Percentiles rank a stretch among this genome's conserved stretches.
These are phyloP conservation scores for Lithobates sylvaticus DNA, from an alignment of 2,797 vertebrate species.

Conservation along the genomic window DNA sequence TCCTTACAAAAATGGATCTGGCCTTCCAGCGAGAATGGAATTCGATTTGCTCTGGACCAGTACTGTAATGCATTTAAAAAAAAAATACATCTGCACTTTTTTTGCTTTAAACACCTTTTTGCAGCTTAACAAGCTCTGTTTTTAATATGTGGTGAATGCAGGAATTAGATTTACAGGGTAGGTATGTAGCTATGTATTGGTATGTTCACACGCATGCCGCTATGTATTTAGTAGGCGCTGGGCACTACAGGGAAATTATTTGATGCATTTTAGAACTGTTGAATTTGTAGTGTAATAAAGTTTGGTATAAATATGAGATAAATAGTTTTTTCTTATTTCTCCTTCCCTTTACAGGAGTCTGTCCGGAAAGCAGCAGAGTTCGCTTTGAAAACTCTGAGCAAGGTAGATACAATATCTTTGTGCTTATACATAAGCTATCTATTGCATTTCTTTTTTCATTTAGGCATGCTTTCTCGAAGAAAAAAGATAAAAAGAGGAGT, in stretches of 20 bases:
- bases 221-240: background rate
- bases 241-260: background rate
- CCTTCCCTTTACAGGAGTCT: slow-evolving; percentile 85
- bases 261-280: background rate
- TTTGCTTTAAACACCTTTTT: too few relatives aligned
- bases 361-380: slow-evolving; percentile 96
- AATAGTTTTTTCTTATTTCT: background rate
- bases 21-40: too few relatives aligned
- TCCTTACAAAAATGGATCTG: too few relatives aligned
- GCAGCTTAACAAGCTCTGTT: too few relatives aligned
- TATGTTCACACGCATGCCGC: background rate
- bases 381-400: slow-evolving; percentile 95
- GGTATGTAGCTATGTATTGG: background rate
- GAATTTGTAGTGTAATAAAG: background rate
- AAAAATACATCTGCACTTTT: too few relatives aligned
- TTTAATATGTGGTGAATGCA: too few relatives aligned
- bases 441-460: background rate
- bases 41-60: too few relatives aligned
- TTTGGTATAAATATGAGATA: background rate
- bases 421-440: background rate
- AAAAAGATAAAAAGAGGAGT: too few relatives aligned
- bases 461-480: too few relatives aligned
- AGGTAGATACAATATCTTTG: slow-evolving; percentile 77
- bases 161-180: too few relatives aligned
- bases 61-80: too few relatives aligned